These are phyloP conservation scores for Otocyon megalotis DNA, from an alignment of 2,113 vertebrate genomes.

Conservation along the genomic window DNA sequence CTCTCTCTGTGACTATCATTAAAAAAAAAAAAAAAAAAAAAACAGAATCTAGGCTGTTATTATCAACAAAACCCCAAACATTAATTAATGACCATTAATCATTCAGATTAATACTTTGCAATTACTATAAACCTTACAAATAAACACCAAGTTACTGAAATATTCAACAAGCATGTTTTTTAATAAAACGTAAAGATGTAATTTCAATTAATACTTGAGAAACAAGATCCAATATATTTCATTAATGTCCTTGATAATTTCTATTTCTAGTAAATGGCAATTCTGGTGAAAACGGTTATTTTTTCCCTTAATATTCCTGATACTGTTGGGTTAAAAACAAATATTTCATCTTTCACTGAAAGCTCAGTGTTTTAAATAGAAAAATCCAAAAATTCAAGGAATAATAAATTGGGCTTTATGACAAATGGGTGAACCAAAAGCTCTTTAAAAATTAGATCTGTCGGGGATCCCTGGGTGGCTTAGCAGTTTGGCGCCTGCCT, in stretches of 20 bases:
- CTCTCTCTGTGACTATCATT: no score
- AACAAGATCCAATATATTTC: conserved; percentile 14
- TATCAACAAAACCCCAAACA: neutral
- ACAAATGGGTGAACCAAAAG: neutral
- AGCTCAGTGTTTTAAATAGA: neutral
- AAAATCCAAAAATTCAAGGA: neutral
- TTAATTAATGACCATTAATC: neutral
- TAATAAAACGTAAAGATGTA: neutral
- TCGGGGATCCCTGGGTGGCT: neutral
- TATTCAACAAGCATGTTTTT: neutral
- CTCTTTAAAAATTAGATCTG: neutral
- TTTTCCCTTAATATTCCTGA: neutral
- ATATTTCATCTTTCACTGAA: neutral
- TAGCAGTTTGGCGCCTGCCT: no score
- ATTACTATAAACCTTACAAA: neutral
- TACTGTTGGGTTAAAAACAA: neutral
- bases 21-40: no score
- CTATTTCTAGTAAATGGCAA: neutral
- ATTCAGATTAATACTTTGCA: neutral
- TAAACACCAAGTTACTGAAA: conserved; percentile 25
- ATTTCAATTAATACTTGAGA: neutral
- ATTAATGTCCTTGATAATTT: conserved; percentile 6
- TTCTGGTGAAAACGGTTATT: neutral
- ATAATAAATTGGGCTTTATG: conserved; percentile 8
- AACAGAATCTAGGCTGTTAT: neutral